Evolutionary conservation across 2,113 vertebrate genomes (phyloP).

Genomic region (Bungarus multicinctus): DNA sequence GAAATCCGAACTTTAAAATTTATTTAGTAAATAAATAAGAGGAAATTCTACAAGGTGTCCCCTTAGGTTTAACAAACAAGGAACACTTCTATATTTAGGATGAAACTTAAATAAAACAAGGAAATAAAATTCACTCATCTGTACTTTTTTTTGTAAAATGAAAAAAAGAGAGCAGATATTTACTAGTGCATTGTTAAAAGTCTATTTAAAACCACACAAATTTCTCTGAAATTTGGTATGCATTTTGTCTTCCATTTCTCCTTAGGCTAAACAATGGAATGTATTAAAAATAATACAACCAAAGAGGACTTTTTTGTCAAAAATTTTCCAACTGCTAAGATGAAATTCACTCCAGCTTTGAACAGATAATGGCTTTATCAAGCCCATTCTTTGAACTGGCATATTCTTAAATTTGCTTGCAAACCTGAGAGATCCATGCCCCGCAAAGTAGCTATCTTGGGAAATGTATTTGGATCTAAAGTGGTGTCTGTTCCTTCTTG

Average conservation of each 20-base stretch:
- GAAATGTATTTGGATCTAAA: neutral
- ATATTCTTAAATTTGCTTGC: neutral
- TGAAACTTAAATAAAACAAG: neutral
- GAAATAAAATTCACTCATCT: neutral
- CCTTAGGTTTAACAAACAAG: neutral
- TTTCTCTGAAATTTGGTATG: neutral
- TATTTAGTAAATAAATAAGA: conserved; percentile 4
- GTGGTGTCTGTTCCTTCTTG: neutral
- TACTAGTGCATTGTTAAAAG: too few species aligned
- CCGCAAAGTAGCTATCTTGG: neutral
- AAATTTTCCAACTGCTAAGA: neutral
- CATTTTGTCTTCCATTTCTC: neutral
- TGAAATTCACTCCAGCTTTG: neutral
- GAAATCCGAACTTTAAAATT: neutral
- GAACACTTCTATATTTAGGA: neutral
- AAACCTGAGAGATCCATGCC: too few species aligned
- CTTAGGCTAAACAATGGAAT: neutral
- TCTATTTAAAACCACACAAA: too few species aligned
- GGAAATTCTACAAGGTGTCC: neutral
- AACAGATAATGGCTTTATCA: neutral
- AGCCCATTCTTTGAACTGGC: neutral
- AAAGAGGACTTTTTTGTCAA: neutral
- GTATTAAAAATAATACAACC: neutral
- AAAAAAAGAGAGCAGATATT: neutral
- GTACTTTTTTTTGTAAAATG: neutral